These are phyloP conservation scores for Sialia sialis DNA, from an alignment of 2,113 vertebrate species.

Conservation along the genomic window DNA sequence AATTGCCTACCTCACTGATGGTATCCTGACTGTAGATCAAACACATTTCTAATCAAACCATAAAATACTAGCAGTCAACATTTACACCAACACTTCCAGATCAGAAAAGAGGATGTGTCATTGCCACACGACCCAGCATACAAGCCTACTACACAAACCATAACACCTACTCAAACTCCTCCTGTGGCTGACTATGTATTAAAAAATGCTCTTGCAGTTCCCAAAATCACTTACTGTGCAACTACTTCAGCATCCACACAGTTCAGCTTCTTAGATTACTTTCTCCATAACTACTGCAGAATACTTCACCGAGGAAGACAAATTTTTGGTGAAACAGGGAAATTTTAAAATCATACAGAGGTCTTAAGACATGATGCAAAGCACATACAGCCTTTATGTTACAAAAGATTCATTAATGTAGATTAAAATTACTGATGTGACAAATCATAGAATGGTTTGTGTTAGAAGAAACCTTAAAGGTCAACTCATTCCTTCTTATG, in stretches of 20 bases:
- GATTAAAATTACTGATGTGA: background rate
- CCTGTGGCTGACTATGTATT: background rate
- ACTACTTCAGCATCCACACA: background rate
- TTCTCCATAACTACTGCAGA: background rate
- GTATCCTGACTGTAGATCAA: background rate
- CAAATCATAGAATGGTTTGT: background rate
- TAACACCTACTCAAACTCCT: slow-evolving; percentile 9
- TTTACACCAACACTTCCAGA: background rate
- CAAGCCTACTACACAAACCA: background rate
- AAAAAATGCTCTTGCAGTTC: background rate
- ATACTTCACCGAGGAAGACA: background rate
- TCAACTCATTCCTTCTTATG: background rate
- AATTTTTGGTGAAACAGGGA: background rate
- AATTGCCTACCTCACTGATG: background rate
- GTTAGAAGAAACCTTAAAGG: background rate
- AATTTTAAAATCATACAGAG: background rate
- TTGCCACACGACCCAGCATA: background rate
- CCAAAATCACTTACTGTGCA: background rate
- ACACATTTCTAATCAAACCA: background rate
- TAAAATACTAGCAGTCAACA: background rate
- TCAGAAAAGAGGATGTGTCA: slow-evolving; percentile 20
- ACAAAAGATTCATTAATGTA: background rate
- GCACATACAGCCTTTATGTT: background rate
- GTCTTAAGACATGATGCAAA: background rate
- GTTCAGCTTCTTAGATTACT: background rate